Evolutionary conservation across 2,797 vertebrate genomes (phyloP).

Genomic region (Rhabdomys pumilio): DNA sequence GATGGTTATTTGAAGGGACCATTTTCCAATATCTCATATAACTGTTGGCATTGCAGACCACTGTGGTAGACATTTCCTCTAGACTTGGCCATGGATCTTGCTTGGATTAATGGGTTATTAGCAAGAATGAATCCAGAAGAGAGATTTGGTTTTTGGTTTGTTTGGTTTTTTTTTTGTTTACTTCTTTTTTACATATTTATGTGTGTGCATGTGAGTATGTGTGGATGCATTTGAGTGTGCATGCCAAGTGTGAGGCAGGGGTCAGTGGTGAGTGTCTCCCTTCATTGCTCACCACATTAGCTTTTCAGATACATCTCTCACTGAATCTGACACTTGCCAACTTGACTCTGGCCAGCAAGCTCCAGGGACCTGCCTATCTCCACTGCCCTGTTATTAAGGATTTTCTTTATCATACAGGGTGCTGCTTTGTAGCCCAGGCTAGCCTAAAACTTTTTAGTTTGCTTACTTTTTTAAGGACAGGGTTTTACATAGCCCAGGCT

Average conservation of each 20-base stretch:
- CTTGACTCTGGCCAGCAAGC: neutral
- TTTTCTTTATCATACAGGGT: neutral
- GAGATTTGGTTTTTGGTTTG: neutral
- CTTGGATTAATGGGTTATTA: slow-evolving; percentile 31
- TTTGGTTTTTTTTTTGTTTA: neutral
- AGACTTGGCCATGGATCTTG: neutral
- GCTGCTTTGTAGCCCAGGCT: neutral
- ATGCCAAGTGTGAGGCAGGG: neutral
- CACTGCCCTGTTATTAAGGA: neutral
- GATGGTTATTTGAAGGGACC: neutral
- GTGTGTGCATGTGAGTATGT: neutral
- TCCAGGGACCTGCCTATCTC: neutral
- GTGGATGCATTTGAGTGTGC: neutral
- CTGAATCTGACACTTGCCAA: neutral
- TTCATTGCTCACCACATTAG: neutral
- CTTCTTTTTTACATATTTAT: neutral
- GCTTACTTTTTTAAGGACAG: neutral
- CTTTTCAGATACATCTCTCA: neutral
- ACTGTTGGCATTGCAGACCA: rapidly evolving
- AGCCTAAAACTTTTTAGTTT: neutral
- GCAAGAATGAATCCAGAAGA: neutral
- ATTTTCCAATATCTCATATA: neutral
- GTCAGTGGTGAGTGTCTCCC: neutral
- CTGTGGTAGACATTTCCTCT: neutral
- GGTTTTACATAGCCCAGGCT: neutral